Percentiles rank a stretch among this genome's conserved stretches.
These are phyloP conservation scores for Drosophila bipectinata DNA, from an alignment of 1,140 invertebrate genomes.

Conservation along the genomic window DNA sequence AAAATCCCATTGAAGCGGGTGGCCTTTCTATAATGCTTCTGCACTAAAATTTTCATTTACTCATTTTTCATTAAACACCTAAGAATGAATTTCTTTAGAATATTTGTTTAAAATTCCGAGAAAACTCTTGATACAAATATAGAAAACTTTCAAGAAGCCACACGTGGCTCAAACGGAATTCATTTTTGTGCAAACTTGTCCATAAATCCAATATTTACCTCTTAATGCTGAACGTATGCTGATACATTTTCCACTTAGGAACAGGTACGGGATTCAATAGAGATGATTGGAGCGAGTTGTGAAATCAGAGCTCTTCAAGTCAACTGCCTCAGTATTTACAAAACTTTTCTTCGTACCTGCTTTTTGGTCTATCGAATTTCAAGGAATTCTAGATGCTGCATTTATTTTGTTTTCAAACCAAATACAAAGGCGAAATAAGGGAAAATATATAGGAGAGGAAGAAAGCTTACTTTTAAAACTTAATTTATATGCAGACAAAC, in stretches of 20 bases:
- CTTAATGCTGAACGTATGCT: slow-evolving; percentile 35
- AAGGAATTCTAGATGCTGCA: slow-evolving; percentile 65
- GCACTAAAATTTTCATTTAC: too few relatives aligned
- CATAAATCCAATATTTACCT: slow-evolving; percentile 34
- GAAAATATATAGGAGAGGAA: slow-evolving; percentile 12
- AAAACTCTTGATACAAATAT: not conserved
- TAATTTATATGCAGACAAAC: slow-evolving; percentile 80
- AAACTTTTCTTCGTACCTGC: slow-evolving; percentile 39
- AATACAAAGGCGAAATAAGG: slow-evolving; percentile 43
- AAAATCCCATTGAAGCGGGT: too few relatives aligned
- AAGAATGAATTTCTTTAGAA: too few relatives aligned
- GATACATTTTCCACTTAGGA: slow-evolving; percentile 41
- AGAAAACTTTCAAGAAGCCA: not conserved
- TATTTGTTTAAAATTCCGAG: too few relatives aligned
- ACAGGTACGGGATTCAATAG: slow-evolving; percentile 26
- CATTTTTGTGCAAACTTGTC: not conserved
- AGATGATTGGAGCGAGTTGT: slow-evolving; percentile 43
- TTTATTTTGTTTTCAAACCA: slow-evolving; percentile 80
- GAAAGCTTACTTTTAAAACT: slow-evolving; percentile 75
- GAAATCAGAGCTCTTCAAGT: slow-evolving; percentile 31
- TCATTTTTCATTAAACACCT: too few relatives aligned
- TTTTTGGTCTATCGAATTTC: slow-evolving; percentile 63
- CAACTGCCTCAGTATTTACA: slow-evolving; percentile 16
- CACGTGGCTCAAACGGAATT: not conserved
- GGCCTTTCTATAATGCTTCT: too few relatives aligned